Percentiles rank a stretch among this genome's conserved stretches.
Conservation (phyloP, 2,113 vertebrate genomes). For the Mormoops blainvillei region DNA sequence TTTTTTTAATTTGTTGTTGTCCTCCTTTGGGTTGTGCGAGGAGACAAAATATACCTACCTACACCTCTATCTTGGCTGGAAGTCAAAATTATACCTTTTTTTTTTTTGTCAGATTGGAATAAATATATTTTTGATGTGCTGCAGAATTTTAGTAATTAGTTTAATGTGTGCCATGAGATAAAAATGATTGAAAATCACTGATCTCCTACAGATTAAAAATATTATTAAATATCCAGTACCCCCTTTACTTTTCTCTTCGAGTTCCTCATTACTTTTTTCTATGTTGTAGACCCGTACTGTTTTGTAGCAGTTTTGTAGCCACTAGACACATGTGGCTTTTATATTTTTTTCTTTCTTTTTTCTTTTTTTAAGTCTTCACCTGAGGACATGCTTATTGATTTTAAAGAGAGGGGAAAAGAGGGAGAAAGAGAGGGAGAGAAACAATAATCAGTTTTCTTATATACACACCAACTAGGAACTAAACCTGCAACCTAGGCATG, state of each 20-base stretch:
- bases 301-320: background rate
- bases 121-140: background rate
- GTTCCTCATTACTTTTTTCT: background rate
- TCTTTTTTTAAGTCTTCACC: too few species aligned
- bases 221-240: background rate
- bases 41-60: too few species aligned
- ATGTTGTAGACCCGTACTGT: background rate
- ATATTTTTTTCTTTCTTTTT: background rate
- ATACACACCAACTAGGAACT: too few species aligned
- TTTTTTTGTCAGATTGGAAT: background rate
- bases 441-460: too few species aligned
- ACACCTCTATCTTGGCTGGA: too few species aligned
- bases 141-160: background rate
- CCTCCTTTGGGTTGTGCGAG: too few species aligned
- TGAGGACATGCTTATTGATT: too few species aligned
- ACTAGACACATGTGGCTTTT: background rate
- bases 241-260: background rate
- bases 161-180: background rate
- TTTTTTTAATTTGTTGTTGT: too few species aligned
- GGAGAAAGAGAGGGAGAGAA: too few species aligned
- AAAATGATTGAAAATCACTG: background rate
- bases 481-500: background rate
- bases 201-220: background rate
- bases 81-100: background rate
- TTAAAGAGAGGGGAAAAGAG: too few species aligned